Base-by-base conservation (phyloP, 2,113 vertebrate genomes). In the Potamarius usumacintae region DNA sequence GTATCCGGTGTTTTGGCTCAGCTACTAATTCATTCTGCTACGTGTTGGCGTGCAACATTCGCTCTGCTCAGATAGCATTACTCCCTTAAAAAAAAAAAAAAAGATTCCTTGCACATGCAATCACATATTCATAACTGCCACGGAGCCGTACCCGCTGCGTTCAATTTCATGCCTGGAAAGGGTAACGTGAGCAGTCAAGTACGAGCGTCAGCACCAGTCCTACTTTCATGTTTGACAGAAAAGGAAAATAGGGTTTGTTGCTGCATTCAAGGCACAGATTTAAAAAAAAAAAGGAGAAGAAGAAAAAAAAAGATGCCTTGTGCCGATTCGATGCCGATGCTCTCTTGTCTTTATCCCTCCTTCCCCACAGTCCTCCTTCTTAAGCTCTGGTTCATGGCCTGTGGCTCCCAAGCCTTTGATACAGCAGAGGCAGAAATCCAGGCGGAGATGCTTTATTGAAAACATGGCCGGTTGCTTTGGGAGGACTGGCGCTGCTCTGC, bases 1-100 rank as follows among this genome's bases (percentile, higher is more conserved):
- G 90, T 55, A 85, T 72, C 91, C 92, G 93, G 94, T 65, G 82
- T 80, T 84, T 88, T 87, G 82, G 83, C 91, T 96, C 93, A 88
- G 87, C 93, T 79, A 90, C 93, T 95, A 95, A 97, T 95, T 95
- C 95, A 96, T 96, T 96, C 95, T 88, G 93, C 88, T 93, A 94
- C 93, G 84, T 86, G 85, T 86, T 84, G 87, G 85, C 63, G 84
- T 22, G 53, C 57, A 80, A 65, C n/a, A 50, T 69, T 88, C 52
- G 48, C 48, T 85, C 83, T 67, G 71, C 71, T 82, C 42, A 84
- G 86, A 53, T 81, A 72, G 83, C 77, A 76, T 83, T 86, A 76
- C 55, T 86, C 53, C 71, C 52, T 71, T 34, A 62, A 86, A 63
- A 12, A 83, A 78, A 74, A 72, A 76, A 25, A 14, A 84, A 82